A percentile compares a stretch with the other conserved stretches of the same genome.
These are phyloP conservation scores for Sphaerolaimus hirsutus DNA, from an alignment of 2,888 invertebrate genomes.

Conservation along the genomic window DNA sequence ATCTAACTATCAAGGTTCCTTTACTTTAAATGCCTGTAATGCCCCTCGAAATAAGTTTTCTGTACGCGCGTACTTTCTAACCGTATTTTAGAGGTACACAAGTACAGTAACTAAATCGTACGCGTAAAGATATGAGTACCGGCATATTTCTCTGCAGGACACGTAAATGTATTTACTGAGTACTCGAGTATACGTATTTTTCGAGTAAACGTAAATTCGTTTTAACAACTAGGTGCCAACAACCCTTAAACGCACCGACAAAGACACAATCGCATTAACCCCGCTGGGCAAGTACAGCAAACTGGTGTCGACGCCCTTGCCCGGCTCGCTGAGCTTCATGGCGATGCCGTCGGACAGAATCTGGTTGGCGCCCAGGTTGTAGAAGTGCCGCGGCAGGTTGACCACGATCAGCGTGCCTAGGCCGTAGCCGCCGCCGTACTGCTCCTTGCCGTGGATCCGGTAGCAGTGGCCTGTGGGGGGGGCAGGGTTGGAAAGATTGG, in stretches of 20 bases:
- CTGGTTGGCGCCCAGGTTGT: conserved; percentile 14
- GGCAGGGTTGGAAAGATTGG: not conserved
- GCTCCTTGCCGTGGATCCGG: conserved; percentile 3
- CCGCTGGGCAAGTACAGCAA: conserved; percentile 15
- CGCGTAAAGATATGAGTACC: too few relatives aligned
- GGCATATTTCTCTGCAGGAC: too few relatives aligned
- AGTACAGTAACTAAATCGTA: conserved; percentile 9
- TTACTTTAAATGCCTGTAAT: conserved; percentile 7
- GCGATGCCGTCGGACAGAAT: conserved; percentile 18
- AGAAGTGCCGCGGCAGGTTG: conserved; percentile 14
- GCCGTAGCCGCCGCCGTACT: conserved; percentile 12
- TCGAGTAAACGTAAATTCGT: too few relatives aligned
- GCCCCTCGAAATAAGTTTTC: too few relatives aligned
- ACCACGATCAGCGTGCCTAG: conserved; percentile 13
- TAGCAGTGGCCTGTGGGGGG: conserved; percentile 5
- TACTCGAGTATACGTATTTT: too few relatives aligned
- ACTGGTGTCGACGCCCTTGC: conserved; percentile 14
- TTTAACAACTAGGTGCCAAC: too few relatives aligned
- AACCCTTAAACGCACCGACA: too few relatives aligned
- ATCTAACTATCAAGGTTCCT: too few relatives aligned
- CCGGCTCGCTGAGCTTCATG: conserved; percentile 15
- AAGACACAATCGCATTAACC: conserved; percentile 18
- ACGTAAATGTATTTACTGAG: too few relatives aligned
- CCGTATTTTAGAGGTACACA: not conserved
- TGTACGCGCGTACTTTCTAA: not conserved